phyloP scores from a whole-genome alignment of 2,888 invertebrate genomes.

The Brachyptera putata region DNA sequence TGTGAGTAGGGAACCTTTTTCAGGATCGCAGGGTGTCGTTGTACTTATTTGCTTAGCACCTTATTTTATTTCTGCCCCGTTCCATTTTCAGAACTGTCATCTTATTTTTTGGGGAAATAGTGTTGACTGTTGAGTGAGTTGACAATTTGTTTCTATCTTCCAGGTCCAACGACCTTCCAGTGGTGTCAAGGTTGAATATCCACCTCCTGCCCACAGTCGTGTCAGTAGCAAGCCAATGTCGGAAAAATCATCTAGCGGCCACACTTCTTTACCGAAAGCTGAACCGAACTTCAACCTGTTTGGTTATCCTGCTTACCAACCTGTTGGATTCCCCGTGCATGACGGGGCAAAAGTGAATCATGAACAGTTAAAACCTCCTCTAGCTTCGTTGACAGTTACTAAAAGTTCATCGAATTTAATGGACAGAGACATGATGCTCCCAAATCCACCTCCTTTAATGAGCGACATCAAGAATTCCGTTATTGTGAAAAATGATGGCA shows the following conservation, averaged over 20 bases:
- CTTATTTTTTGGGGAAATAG: background rate
- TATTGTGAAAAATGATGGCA: constrained; percentile 73
- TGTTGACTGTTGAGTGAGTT: background rate
- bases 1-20: too few species aligned
- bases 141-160: background rate
- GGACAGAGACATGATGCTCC: constrained; percentile 45
- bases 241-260: constrained; percentile 43
- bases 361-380: constrained; percentile 45
- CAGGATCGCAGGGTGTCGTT: too few species aligned
- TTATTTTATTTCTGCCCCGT: too few species aligned
- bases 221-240: constrained; percentile 36
- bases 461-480: constrained; percentile 68
- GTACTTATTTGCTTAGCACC: too few species aligned
- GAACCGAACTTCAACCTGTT: constrained; percentile 66
- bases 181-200: constrained; percentile 47
- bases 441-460: constrained; percentile 63
- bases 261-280: constrained; percentile 50
- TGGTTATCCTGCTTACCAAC: constrained; percentile 56
- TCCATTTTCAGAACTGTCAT: too few species aligned
- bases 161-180: constrained; percentile 45
- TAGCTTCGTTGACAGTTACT: constrained; percentile 36
- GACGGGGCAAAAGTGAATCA: constrained; percentile 62
- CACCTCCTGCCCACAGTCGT: constrained; percentile 46
- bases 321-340: constrained; percentile 41
- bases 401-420: constrained; percentile 26